A percentile compares a stretch with the other conserved stretches of the same genome.
phyloP scores from a whole-genome alignment of 2,797 vertebrate genomes.

The Melanotaenia nigrans region DNA sequence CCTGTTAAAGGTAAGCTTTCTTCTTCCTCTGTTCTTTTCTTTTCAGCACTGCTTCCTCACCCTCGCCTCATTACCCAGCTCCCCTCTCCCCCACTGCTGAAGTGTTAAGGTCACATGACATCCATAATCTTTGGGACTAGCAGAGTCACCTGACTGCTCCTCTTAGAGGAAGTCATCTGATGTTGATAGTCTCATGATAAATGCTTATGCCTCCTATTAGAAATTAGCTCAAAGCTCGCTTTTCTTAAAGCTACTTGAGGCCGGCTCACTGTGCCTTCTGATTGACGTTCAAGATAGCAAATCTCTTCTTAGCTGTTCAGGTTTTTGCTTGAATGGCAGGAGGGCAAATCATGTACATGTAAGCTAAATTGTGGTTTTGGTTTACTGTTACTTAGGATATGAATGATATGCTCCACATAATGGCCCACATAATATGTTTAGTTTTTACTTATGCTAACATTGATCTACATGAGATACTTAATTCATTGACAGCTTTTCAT shows the following conservation, averaged over 20 bases:
- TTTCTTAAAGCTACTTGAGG: constrained; percentile 32
- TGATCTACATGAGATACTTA: constrained; percentile 32
- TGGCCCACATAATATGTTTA: constrained; percentile 30
- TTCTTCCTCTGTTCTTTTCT: constrained; percentile 71
- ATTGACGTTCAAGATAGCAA: constrained; percentile 36
- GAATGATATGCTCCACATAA: constrained; percentile 19
- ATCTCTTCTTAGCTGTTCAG: constrained; percentile 21
- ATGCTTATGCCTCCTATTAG: constrained; percentile 59
- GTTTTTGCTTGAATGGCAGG: constrained; percentile 6
- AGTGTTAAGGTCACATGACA: constrained; percentile 68
- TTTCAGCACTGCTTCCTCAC: constrained; percentile 69
- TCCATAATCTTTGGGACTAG: constrained; percentile 54
- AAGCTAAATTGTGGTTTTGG: constrained; percentile 5
- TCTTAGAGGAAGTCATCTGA: constrained; percentile 63
- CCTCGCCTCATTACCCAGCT: constrained; percentile 25
- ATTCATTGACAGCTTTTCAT: constrained; percentile 42
- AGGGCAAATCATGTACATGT: not conserved
- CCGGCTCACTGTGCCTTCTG: constrained; percentile 53
- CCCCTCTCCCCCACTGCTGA: constrained; percentile 47
- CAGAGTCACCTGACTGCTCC: constrained; percentile 72
- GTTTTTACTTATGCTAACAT: constrained; percentile 3
- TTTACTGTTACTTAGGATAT: not conserved
- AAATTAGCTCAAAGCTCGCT: constrained; percentile 49
- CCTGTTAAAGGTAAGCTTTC: constrained; percentile 98
- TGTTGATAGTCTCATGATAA: constrained; percentile 66